phyloP scores from a whole-genome alignment of 2,888 invertebrate species.

The Parnassius glacialis region DNA sequence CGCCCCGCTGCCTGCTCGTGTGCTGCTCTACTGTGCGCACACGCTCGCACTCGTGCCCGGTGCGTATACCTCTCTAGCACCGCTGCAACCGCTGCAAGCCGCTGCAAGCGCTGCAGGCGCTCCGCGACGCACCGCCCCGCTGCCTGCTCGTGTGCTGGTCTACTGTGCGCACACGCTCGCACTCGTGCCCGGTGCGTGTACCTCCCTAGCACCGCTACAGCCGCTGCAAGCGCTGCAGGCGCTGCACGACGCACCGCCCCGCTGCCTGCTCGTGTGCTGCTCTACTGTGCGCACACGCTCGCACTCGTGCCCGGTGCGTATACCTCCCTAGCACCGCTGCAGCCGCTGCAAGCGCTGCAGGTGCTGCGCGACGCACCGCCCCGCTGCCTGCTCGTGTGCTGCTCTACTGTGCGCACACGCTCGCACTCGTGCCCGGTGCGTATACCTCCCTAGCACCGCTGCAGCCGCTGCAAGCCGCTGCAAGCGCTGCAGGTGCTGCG shows the following conservation, averaged over 20 bases:
- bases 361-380: too few species aligned
- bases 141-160: constrained; percentile 43
- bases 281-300: constrained; percentile 55
- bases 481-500: too few species aligned
- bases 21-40: constrained; percentile 50
- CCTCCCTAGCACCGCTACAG: constrained; percentile 53
- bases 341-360: too few species aligned
- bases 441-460: too few species aligned
- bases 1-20: constrained; percentile 42
- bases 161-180: constrained; percentile 53
- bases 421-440: too few species aligned
- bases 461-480: too few species aligned
- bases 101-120: constrained; percentile 40
- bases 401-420: too few species aligned
- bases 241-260: constrained; percentile 43
- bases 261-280: constrained; percentile 44
- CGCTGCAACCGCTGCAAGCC: constrained; percentile 38
- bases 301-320: constrained; percentile 41
- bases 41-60: constrained; percentile 46
- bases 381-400: too few species aligned
- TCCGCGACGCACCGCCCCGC: constrained; percentile 39
- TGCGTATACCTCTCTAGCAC: constrained; percentile 50
- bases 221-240: constrained; percentile 39
- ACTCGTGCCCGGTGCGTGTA: constrained; percentile 43
- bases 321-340: neutral